Evolutionary conservation across 2,797 vertebrate species (phyloP).

Genomic region (Eremophila alpestris): DNA sequence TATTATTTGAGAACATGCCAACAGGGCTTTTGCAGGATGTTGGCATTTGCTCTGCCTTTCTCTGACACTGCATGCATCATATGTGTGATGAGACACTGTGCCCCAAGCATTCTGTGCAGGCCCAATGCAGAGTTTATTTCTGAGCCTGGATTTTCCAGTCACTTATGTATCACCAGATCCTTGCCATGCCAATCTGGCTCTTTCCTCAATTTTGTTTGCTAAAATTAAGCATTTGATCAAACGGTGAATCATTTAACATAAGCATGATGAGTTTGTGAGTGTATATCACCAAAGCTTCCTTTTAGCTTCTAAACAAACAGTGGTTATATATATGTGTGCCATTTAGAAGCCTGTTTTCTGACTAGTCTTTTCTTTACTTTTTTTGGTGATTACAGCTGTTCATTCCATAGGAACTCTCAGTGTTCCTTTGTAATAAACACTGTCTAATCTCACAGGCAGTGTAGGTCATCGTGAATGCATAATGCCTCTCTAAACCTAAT

Average conservation of each 20-base stretch:
- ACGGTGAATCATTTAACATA: background rate
- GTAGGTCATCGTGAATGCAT: background rate
- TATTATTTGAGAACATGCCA: slow-evolving; percentile 27
- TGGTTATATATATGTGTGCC: background rate
- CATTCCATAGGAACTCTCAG: background rate
- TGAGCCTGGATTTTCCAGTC: slow-evolving; percentile 32
- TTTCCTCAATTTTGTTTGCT: slow-evolving; percentile 37
- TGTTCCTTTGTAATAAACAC: background rate
- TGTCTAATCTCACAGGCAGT: background rate
- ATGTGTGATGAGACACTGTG: slow-evolving; percentile 6
- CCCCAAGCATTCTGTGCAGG: background rate
- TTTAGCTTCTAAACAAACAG: slow-evolving; percentile 4
- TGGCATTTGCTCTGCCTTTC: slow-evolving; percentile 37
- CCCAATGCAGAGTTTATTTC: slow-evolving; percentile 17
- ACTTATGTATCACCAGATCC: slow-evolving; percentile 24
- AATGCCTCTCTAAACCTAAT: background rate
- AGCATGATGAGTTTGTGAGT: background rate
- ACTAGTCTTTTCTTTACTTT: background rate
- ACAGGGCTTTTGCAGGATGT: slow-evolving; percentile 10
- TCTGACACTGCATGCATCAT: slow-evolving; percentile 5
- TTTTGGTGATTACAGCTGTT: background rate
- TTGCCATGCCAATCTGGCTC: slow-evolving; percentile 11
- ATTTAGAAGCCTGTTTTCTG: background rate
- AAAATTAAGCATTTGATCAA: slow-evolving; percentile 30
- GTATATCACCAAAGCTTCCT: background rate